A percentile compares a stretch with the other conserved stretches of the same genome.
These are phyloP conservation scores for Ips nitidus DNA, from an alignment of 1,140 invertebrate genomes.

Conservation along the genomic window DNA sequence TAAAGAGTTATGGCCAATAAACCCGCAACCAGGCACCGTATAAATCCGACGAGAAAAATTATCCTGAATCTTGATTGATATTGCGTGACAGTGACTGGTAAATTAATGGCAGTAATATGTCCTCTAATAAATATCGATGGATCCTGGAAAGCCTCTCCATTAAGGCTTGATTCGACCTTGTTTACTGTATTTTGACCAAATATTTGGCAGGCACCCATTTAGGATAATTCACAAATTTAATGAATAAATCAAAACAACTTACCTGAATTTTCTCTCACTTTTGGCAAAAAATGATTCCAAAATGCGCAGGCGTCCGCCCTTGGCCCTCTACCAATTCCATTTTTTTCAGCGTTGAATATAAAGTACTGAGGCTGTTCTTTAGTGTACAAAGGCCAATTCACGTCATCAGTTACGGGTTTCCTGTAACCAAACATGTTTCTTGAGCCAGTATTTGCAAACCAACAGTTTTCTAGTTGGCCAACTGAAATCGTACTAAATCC, in stretches of 20 bases:
- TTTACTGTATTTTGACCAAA: no score
- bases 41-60: conserved; percentile 30
- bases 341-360: conserved; percentile 79
- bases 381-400: conserved; percentile 87
- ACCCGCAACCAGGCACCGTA: conserved; percentile 23
- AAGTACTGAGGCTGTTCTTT: conserved; percentile 83
- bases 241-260: conserved; percentile 29
- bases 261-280: conserved; percentile 74
- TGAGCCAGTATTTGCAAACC: background rate
- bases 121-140: conserved; percentile 20
- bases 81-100: conserved; percentile 20
- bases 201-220: no score
- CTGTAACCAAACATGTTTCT: conserved; percentile 54
- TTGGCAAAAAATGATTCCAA: conserved; percentile 93
- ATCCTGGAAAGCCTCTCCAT: background rate
- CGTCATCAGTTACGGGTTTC: conserved; percentile 76
- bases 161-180: background rate
- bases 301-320: conserved; percentile 87
- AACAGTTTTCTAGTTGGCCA: no score
- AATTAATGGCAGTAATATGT: conserved; percentile 11
- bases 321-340: conserved; percentile 74
- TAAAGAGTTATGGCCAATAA: conserved; percentile 35
- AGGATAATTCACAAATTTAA: no score
- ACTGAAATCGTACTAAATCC: no score
- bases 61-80: conserved; percentile 26